Conservation (phyloP, 1,140 invertebrate species). For the Macrocentrus cingulum region DNA sequence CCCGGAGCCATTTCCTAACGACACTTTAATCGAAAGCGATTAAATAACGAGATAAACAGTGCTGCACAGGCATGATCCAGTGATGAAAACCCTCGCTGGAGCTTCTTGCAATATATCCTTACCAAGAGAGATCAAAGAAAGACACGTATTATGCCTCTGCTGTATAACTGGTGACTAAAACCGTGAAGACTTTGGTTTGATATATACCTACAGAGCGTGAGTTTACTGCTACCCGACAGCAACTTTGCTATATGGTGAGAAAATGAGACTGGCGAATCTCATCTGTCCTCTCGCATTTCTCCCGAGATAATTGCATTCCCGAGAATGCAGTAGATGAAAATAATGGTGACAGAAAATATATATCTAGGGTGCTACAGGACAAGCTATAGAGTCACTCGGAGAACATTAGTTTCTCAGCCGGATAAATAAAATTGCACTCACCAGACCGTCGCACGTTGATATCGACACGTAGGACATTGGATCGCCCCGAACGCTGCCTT, state of each 20-base stretch:
- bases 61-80: neutral
- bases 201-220: no score
- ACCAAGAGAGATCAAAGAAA: neutral
- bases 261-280: constrained; percentile 3
- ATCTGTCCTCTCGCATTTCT: neutral
- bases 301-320: constrained; percentile 12
- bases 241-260: neutral
- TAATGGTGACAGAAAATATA: neutral
- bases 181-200: neutral
- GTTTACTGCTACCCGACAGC: neutral
- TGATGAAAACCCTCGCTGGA: neutral
- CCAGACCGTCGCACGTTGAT: constrained; percentile 80
- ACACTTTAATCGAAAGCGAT: constrained; percentile 28
- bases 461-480: constrained; percentile 70
- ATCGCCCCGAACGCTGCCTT: constrained; percentile 70
- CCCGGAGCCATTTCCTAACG: constrained; percentile 25
- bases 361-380: no score
- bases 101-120: neutral
- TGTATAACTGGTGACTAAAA: neutral
- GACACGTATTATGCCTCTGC: no score
- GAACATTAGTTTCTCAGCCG: neutral
- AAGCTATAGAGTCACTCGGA: no score
- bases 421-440: constrained; percentile 59
- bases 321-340: neutral
- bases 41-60: constrained; percentile 13